Conservation (phyloP, 2,797 vertebrate species). For the Trichosurus vulpecula region DNA sequence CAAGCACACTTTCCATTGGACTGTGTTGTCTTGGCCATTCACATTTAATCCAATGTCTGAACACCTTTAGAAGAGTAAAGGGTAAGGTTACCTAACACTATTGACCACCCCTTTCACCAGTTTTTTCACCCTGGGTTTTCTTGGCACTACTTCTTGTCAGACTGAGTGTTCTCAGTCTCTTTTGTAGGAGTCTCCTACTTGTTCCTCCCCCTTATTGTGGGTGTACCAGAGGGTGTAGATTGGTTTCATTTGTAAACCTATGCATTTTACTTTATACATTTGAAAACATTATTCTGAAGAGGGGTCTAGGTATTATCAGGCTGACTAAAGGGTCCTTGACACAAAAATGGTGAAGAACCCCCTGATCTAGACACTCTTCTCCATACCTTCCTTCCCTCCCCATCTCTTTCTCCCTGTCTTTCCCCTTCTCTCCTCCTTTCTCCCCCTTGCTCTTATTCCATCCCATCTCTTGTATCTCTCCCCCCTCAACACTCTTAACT, state of each 20-base stretch:
- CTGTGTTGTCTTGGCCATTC: neutral
- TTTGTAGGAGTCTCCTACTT: neutral
- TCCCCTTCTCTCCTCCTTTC: neutral
- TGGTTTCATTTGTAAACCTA: neutral
- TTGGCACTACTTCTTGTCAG: neutral
- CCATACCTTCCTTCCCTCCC: neutral
- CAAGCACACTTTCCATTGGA: neutral
- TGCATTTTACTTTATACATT: neutral
- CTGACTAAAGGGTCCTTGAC: neutral
- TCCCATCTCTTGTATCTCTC: neutral
- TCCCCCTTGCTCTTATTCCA: neutral
- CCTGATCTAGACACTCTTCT: neutral
- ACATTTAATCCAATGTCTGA: neutral
- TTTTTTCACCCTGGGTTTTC: neutral
- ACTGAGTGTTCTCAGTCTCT: neutral
- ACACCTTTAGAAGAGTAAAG: neutral
- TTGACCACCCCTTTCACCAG: neutral
- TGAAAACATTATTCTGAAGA: neutral
- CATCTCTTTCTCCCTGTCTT: neutral
- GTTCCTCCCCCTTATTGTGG: neutral
- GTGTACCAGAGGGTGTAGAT: neutral
- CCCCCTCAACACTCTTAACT: neutral
- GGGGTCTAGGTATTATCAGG: neutral
- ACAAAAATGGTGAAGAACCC: neutral
- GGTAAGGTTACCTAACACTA: neutral